Evolutionary conservation across 2,113 vertebrate genomes (phyloP), one percentile per base, ranked within the genome.

Genomic region (Pipra filicauda): DNA sequence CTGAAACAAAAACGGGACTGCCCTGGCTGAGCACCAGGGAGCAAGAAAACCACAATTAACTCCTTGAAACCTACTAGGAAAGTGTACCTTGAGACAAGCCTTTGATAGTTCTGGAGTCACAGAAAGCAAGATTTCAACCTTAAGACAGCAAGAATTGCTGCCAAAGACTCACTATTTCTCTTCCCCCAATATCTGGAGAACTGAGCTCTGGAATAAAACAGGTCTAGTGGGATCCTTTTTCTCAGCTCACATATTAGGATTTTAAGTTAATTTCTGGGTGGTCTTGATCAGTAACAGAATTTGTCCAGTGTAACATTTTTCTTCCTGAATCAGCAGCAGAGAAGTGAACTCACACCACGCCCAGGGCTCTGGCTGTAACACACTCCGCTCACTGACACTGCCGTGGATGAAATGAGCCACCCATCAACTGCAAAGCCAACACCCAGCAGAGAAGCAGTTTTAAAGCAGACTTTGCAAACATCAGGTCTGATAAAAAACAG

Each of bases 371-470:
- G 17, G 12, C 72, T 74, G 11, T 43, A 39, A 39, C 6, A 9
- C 7, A 33, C 26, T 39, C 39, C 0, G 0, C 26, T 65, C 12
- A 31, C 43, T 22, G 49, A 46, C 7, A 19, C 0, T 18, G 35
- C 44, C 11, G 8, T 2, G 8, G 18, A 52, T n/a, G 26, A 61
- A 73, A 35, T 15, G 15, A n/a, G 16, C 28, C 10, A 35, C 35
- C 9, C 62, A 52, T 24, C 16, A 27, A 16, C 37, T 35, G 37
- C 44, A 71, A 54, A 43, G 46, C 13, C 46, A 31, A 4, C 3
- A 13, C 6, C 15, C 35, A 59, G 24, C 6, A 31, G 0, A 33
- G 41, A 57, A 81, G 17, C 33, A 37, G 8, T 41, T 66, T 43
- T 37, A 22, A 72, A 89, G 19, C 3, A 20, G n/a, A 37, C 37